Evolutionary conservation across 2,888 invertebrate genomes (phyloP).

Genomic region (Standfussiana lucernea): DNA sequence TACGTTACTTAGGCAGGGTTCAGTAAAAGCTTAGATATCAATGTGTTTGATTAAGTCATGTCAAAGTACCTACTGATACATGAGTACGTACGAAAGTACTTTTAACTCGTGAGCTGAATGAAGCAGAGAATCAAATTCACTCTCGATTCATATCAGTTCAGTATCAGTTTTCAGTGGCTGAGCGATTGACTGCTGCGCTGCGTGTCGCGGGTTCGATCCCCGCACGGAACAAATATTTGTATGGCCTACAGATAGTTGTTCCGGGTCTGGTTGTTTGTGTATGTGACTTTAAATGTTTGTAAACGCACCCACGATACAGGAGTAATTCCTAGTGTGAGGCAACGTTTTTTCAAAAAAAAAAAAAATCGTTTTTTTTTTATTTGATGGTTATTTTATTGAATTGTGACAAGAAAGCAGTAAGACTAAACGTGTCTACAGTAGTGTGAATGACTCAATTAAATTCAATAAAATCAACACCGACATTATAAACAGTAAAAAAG

Average conservation of each 20-base stretch:
- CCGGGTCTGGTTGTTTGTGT: too few relatives aligned
- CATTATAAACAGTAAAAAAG: constrained; percentile 22
- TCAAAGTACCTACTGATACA: background rate
- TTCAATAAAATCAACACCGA: constrained; percentile 24
- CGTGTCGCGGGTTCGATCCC: too few relatives aligned
- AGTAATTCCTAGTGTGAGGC: too few relatives aligned
- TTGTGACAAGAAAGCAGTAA: constrained; percentile 1
- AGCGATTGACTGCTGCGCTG: too few relatives aligned
- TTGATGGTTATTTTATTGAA: background rate
- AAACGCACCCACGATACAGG: too few relatives aligned
- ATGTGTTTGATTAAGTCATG: background rate
- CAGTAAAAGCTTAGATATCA: background rate
- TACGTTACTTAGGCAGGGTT: background rate
- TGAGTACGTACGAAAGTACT: background rate
- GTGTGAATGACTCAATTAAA: constrained; percentile 6
- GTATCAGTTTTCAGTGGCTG: too few relatives aligned
- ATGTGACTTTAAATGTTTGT: too few relatives aligned
- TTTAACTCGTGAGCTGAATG: background rate
- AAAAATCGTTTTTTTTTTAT: background rate
- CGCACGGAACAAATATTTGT: too few relatives aligned
- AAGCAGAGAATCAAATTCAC: background rate
- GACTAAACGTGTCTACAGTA: background rate
- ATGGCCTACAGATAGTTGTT: too few relatives aligned
- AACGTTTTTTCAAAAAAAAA: too few relatives aligned
- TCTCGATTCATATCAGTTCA: background rate